Percentiles rank a stretch among this genome's conserved stretches.
These are phyloP conservation scores for Lontra canadensis DNA, from an alignment of 2,113 vertebrate genomes.

Conservation along the genomic window DNA sequence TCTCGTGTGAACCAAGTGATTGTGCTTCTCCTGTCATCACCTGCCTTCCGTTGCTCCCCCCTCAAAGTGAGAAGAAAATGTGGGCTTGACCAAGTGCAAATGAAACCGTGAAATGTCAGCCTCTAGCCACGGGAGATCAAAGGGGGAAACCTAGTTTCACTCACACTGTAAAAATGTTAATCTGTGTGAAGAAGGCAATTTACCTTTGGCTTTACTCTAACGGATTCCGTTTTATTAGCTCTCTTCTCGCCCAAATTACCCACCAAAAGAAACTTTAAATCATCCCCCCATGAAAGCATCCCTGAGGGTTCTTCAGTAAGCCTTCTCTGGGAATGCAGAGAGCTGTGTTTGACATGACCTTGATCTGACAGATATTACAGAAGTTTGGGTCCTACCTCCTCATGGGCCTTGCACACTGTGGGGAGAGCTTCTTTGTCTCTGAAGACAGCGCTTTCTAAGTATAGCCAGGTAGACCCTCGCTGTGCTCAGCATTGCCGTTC, in stretches of 20 bases:
- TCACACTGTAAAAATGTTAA: not conserved
- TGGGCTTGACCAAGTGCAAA: not conserved
- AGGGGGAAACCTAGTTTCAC: not conserved
- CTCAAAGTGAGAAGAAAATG: not conserved
- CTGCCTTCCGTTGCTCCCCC: not conserved
- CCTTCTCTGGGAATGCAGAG: not conserved
- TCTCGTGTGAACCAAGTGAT: not conserved
- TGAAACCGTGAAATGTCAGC: not conserved
- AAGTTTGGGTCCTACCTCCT: not conserved
- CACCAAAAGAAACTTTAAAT: slow-evolving; percentile 35
- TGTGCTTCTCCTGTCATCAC: not conserved
- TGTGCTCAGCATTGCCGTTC: not conserved
- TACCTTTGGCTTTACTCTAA: slow-evolving; percentile 48
- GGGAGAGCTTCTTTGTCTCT: not conserved
- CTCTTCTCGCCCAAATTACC: not conserved
- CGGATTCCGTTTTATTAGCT: slow-evolving; percentile 31
- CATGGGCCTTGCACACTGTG: not conserved
- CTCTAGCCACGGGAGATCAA: not conserved
- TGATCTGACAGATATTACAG: not conserved
- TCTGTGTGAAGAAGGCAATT: not conserved
- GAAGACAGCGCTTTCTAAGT: not conserved
- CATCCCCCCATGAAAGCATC: not conserved
- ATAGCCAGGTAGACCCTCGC: not conserved
- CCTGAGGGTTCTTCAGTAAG: slow-evolving; percentile 26
- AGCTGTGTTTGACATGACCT: not conserved